Evolutionary conservation across 2,888 invertebrate species (phyloP), one percentile per base, ranked within the genome.

Genomic region (Eupithecia insigniata): DNA sequence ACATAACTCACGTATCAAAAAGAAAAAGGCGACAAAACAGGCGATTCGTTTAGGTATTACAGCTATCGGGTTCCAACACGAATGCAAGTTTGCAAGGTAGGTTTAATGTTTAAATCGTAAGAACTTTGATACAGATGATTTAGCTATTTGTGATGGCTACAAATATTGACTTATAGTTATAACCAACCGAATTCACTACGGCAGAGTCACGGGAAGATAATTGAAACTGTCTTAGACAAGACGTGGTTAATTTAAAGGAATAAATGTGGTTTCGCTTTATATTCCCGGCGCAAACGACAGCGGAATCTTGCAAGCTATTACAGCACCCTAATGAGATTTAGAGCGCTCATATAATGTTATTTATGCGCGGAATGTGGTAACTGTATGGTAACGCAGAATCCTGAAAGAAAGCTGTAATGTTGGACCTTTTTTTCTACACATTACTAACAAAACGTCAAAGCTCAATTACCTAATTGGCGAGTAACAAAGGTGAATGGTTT

Each of bases 281-380:
- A 92, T 92, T 93, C 90, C 87, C 89, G 89, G 90, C 91, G 90
- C 89, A 92, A 87, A 87, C 87, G 90, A 89, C 88, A 89, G 85
- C 82, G 87, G 89, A 88, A 89, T 88, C 90, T 89, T 89, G 87
- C 88, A 89, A 91, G 91, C 91, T 92, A 92, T 92, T 90, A 91
- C 88, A 89, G 89, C 86, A 87, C 88, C 87, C 87, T 91, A 92
- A 93, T 92, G 91, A 92, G 91, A 92, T 93, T 91, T 92, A 92
- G 89, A 92, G 89, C 90, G 90, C 87, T 92, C 90, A 92, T 92
- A 92, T 90, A 90, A 91, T 89, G 92, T 92, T 92, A 92, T 92
- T 92, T 92, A 92, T 91, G 90, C 87, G 85, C 83, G 84, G 85
- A 87, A 87, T 86, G 87, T 86, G 87, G 86, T 83, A 86, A 83